Conservation (phyloP, 2,888 invertebrate genomes). For the Sturmia bella region DNA sequence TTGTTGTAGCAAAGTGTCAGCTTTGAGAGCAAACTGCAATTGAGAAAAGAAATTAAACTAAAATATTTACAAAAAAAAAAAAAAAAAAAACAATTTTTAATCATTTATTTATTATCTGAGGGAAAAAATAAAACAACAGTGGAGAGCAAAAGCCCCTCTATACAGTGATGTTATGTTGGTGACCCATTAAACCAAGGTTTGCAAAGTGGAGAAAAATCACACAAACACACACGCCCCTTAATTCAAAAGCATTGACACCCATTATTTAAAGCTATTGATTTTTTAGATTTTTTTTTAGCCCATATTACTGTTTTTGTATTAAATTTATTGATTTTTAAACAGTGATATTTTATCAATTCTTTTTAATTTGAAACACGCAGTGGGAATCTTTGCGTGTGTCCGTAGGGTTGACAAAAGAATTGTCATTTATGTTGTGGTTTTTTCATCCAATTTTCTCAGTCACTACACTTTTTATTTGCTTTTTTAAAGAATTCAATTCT, state of each 20-base stretch:
- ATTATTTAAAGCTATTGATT: constrained; percentile 53
- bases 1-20: constrained; percentile 58
- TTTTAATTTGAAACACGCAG: constrained; percentile 12
- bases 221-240: constrained; percentile 45
- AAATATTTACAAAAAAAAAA: not conserved
- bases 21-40: constrained; percentile 60
- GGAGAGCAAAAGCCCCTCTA: constrained; percentile 5
- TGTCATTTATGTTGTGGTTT: constrained; percentile 44
- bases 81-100: not conserved
- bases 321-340: constrained; percentile 53
- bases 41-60: constrained; percentile 6
- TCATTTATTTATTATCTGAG: not conserved
- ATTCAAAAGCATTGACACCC: constrained; percentile 23
- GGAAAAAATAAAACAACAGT: not conserved
- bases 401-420: constrained; percentile 43
- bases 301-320: not conserved
- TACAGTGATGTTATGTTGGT: constrained; percentile 18
- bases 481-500: constrained; percentile 57
- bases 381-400: not conserved
- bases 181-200: constrained; percentile 58
- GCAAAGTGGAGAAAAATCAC: constrained; percentile 2
- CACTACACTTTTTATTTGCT: constrained; percentile 48
- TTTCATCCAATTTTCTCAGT: constrained; percentile 43
- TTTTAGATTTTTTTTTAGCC: constrained; percentile 8
- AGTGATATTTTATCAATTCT: not conserved